A percentile compares a stretch with the other conserved stretches of the same genome.
Evolutionary conservation across 2,888 invertebrate species (phyloP).

Genomic region (Drosophila planitibia): DNA sequence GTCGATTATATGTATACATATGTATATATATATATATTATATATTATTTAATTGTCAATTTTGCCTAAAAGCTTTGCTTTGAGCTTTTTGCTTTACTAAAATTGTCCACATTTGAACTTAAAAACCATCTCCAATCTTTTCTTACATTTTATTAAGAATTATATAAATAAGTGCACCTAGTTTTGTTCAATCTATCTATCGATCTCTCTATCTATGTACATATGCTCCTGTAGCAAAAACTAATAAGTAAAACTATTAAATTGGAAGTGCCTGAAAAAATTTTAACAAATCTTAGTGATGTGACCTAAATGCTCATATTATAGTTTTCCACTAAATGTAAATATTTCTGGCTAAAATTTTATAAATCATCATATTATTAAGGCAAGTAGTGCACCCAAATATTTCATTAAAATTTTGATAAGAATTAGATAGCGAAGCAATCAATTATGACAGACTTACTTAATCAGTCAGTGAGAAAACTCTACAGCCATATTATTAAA

Average conservation of each 20-base stretch:
- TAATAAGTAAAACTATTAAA: background rate
- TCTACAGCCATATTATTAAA: background rate
- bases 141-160: background rate
- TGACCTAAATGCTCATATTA: background rate
- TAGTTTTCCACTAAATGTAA: background rate
- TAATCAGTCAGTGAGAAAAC: background rate
- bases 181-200: background rate
- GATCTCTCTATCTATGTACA: background rate
- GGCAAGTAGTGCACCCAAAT: background rate
- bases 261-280: no score
- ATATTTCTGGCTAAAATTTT: background rate
- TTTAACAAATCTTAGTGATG: background rate
- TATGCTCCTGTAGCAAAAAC: background rate
- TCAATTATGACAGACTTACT: background rate
- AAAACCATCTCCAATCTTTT: background rate
- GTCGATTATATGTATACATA: background rate
- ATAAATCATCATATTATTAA: background rate
- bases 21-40: background rate
- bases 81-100: conserved; percentile 10
- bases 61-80: conserved; percentile 23
- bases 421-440: background rate
- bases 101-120: background rate
- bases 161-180: background rate
- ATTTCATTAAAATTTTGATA: no score
- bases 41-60: background rate